phyloP scores from a whole-genome alignment of 2,113 vertebrate species.

The Neolamprologus sp. region DNA sequence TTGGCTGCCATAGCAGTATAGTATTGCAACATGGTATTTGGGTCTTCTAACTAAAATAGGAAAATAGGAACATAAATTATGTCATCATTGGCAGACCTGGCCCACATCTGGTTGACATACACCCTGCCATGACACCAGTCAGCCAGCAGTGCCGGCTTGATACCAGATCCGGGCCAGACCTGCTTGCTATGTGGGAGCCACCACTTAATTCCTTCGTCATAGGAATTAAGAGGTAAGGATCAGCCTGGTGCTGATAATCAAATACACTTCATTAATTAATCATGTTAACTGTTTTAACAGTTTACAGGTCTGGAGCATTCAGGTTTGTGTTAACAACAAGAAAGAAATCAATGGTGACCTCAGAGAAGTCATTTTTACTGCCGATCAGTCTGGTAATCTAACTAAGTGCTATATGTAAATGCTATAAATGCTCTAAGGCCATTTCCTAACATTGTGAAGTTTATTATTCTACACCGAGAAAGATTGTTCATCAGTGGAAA shows the following conservation, averaged over 20 bases:
- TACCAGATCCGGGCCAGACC: neutral
- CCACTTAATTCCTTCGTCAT: neutral
- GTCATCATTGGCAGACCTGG: neutral
- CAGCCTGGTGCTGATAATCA: neutral
- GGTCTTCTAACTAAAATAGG: neutral
- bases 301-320: neutral
- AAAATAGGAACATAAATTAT: neutral
- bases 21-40: neutral
- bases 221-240: neutral
- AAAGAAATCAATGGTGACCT: rapidly evolving
- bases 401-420: neutral
- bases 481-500: neutral
- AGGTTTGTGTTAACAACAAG: neutral
- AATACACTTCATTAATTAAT: neutral
- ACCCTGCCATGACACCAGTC: neutral
- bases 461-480: neutral
- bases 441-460: neutral
- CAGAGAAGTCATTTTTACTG: neutral
- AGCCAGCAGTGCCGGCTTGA: neutral
- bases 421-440: neutral
- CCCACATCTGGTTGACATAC: neutral
- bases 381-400: neutral
- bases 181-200: neutral
- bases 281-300: neutral
- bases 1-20: neutral